These are phyloP conservation scores for Sebastes diploproa DNA, from an alignment of 2,797 vertebrate species.

Conservation along the genomic window DNA sequence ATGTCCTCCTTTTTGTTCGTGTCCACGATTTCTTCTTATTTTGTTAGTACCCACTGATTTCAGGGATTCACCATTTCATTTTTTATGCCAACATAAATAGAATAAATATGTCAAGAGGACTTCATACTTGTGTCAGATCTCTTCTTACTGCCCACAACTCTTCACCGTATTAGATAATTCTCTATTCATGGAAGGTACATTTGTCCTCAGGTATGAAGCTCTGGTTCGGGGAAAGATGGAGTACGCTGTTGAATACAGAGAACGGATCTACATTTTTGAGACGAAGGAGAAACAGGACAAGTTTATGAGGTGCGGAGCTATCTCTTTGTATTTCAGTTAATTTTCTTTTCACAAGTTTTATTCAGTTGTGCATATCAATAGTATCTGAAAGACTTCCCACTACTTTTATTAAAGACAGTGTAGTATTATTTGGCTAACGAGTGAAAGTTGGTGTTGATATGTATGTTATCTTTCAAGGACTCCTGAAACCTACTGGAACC, in stretches of 20 bases:
- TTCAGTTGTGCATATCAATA: background rate
- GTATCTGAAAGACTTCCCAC: background rate
- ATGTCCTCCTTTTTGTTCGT: too few relatives aligned
- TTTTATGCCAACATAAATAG: too few relatives aligned
- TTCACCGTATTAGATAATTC: background rate
- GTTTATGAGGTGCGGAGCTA: constrained; percentile 87
- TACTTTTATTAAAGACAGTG: background rate
- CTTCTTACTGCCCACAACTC: background rate
- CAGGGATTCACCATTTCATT: too few relatives aligned
- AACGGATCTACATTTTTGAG: constrained; percentile 89
- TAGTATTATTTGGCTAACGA: background rate
- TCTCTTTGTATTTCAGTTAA: background rate
- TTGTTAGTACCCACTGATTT: too few relatives aligned
- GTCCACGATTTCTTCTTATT: too few relatives aligned
- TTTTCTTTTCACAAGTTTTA: background rate
- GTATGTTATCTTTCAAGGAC: constrained; percentile 73
- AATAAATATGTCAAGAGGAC: too few relatives aligned
- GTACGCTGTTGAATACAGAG: constrained; percentile 87
- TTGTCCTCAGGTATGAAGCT: constrained; percentile 88
- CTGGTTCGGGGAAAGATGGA: constrained; percentile 87
- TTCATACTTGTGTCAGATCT: background rate
- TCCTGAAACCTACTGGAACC: constrained; percentile 89
- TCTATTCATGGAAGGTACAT: background rate
- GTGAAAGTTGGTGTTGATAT: background rate
- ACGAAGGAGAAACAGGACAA: constrained; percentile 87